Base-by-base conservation (phyloP, 1,140 invertebrate species). In the Schlechtendalia chinensis region DNA sequence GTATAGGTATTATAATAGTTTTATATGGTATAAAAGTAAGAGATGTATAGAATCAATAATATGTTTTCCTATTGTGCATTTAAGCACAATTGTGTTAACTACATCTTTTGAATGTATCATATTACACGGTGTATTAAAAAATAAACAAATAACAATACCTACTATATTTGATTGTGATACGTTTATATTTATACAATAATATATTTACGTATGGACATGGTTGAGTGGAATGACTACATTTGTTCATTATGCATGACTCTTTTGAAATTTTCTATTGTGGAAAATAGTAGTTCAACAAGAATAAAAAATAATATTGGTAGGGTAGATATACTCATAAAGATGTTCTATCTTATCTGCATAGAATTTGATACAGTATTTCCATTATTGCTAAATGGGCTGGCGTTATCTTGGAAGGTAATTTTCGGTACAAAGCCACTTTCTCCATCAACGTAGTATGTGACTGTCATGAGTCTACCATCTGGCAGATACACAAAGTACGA, bases 351-450 rank as follows among this genome's bases (percentile, higher is more conserved):
- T 67, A 32, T 67, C 61, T 71, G 61, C 22, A 45, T 58, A 14
- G 39, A 22, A 61, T 61, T 80, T 80, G 32, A n/a, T 45, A 17
- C 79, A 27, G 19, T 54, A 45, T n/a, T 54, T 72, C 65, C 54
- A 58, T 58, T 83, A 75, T 83, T 83, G 47, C 84, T 83, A 77
- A 89, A 86, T 17, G 88, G 88, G 82, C 87, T 89, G 8, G 88
- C 88, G 83, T 89, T 89, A 58, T 79, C 75, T 61, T 88, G 86
- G 81, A 90, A 91, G 29, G 87, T 88, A 58, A 91, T 90, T 83
- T 88, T 90, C 17, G 90, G 90, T 10, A 91, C 89, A 84, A 90
- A 92, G n/a, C 91, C 91, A 82, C 88, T 89, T 75, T 91, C 90
- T 14, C 89, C 90, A 82, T 91, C 88, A 0, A 91, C 90, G 5